Base-by-base conservation (phyloP, 1,140 invertebrate genomes). In the Drosophila pandora region DNA sequence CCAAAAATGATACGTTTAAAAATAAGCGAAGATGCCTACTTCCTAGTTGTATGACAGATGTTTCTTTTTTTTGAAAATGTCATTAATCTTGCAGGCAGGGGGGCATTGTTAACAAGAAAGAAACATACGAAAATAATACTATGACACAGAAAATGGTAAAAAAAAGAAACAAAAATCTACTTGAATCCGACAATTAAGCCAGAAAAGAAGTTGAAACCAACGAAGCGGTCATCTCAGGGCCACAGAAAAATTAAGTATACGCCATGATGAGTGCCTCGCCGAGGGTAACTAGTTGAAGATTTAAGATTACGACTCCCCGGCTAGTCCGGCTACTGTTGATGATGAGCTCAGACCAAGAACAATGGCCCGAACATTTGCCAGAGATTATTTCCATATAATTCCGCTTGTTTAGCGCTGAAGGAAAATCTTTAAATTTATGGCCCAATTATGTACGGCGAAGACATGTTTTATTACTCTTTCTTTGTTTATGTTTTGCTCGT, bases 381-480 rank as follows among this genome's bases (percentile, higher is more conserved):
- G 22, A 77, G 78, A 76, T 77, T 76, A 82, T 81, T 81, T 72
- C 57, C 67, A 60, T 61, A 50, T 77, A 67, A 72, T 64, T 65
- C 55, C 55, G 13, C 58, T 77, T 71, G 47, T 69, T 73, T 12
- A 57, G 72, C 34, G 56, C 47, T 53, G 28, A 58, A 58, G 52
- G 67, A 70, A 70, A 70, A 70, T 70, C 64, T 70, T 70, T 32
- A 69, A 83, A 82, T 82, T 82, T 79, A 82, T 83, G 75, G 65
- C 69, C 63, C 81, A 82, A 82, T 82, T 82, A 82, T 82, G 69
- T 79, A 75, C 81, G 75, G 79, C 54, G 39, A 82, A 80, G 77
- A 82, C 63, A 83, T 82, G 79, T 75, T 82, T 83, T 83, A 82
- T 82, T 54, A 62, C 63, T 58, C 17, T 61, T 39, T 17, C 76